Evolutionary conservation across 2,113 vertebrate species (phyloP).

Genomic region (Seriola quinqueradiata): DNA sequence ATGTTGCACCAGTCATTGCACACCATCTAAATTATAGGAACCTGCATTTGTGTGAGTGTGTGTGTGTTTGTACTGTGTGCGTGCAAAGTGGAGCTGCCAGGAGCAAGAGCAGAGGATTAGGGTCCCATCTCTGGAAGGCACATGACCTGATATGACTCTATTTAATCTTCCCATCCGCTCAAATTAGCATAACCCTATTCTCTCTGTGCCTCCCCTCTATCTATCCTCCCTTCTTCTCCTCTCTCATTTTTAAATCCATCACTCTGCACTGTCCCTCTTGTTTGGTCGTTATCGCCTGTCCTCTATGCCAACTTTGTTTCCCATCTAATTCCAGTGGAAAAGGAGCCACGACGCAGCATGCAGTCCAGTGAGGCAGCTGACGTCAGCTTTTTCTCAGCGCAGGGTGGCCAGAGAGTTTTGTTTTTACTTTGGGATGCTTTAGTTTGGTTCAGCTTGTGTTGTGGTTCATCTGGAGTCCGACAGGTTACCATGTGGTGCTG

Average conservation of each 20-base stretch:
- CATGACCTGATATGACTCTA: slow-evolving; percentile 36
- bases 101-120: slow-evolving; percentile 28
- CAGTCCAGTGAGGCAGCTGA: slow-evolving; percentile 44
- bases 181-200: slow-evolving; percentile 60
- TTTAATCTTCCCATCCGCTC: slow-evolving; percentile 60
- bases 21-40: slow-evolving; percentile 5
- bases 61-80: background rate
- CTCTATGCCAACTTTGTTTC: slow-evolving; percentile 48
- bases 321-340: slow-evolving; percentile 61
- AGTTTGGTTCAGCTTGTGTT: slow-evolving; percentile 29
- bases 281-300: slow-evolving; percentile 32
- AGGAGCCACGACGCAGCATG: slow-evolving; percentile 36
- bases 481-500: slow-evolving; percentile 8
- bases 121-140: slow-evolving; percentile 37
- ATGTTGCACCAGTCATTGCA: slow-evolving; percentile 1
- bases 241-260: slow-evolving; percentile 20
- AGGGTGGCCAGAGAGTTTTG: slow-evolving; percentile 38
- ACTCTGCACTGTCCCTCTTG: background rate
- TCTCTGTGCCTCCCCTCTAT: slow-evolving; percentile 9
- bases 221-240: slow-evolving; percentile 13
- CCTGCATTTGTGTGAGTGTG: background rate
- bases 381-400: slow-evolving; percentile 51
- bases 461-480: slow-evolving; percentile 29
- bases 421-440: slow-evolving; percentile 37
- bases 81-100: slow-evolving; percentile 17